A percentile compares a stretch with the other conserved stretches of the same genome.
These are phyloP conservation scores for Sphenopsis melanotis DNA, from an alignment of 2,797 vertebrate species.

Conservation along the genomic window DNA sequence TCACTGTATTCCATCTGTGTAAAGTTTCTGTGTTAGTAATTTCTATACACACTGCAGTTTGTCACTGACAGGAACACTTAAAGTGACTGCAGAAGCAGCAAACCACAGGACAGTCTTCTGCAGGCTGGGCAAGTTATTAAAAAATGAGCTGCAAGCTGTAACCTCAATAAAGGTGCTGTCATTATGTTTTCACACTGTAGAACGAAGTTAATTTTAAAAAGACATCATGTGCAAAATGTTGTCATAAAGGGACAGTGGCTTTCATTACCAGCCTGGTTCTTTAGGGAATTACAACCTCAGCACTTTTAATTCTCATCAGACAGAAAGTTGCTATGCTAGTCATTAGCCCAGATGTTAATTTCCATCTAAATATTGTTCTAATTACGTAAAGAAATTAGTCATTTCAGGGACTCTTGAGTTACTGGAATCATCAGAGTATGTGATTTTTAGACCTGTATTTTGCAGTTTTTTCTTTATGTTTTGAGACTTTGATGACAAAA, in stretches of 20 bases:
- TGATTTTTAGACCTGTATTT: not conserved
- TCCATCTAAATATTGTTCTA: slow-evolving; percentile 48
- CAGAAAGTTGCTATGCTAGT: slow-evolving; percentile 20
- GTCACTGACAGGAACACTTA: not conserved
- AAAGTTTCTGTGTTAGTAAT: not conserved
- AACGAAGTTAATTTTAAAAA: slow-evolving; percentile 36
- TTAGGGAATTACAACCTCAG: slow-evolving; percentile 24
- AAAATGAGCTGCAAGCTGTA: not conserved
- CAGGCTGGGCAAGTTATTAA: not conserved
- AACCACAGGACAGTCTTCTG: not conserved
- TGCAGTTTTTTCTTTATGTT: not conserved
- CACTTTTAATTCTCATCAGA: slow-evolving; percentile 21
- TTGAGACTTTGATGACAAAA: not conserved
- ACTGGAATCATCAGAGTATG: not conserved
- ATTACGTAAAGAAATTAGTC: not conserved
- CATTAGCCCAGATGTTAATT: slow-evolving; percentile 50
- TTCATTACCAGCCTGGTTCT: slow-evolving; percentile 19
- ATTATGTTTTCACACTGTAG: not conserved
- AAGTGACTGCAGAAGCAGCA: not conserved
- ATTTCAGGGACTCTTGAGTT: not conserved
- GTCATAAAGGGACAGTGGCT: slow-evolving; percentile 6
- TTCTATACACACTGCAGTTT: not conserved
- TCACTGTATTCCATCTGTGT: not conserved
- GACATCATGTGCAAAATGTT: not conserved
- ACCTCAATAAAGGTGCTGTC: not conserved